These are phyloP conservation scores for Tinea pellionella DNA, from an alignment of 2,888 invertebrate species.

Conservation along the genomic window DNA sequence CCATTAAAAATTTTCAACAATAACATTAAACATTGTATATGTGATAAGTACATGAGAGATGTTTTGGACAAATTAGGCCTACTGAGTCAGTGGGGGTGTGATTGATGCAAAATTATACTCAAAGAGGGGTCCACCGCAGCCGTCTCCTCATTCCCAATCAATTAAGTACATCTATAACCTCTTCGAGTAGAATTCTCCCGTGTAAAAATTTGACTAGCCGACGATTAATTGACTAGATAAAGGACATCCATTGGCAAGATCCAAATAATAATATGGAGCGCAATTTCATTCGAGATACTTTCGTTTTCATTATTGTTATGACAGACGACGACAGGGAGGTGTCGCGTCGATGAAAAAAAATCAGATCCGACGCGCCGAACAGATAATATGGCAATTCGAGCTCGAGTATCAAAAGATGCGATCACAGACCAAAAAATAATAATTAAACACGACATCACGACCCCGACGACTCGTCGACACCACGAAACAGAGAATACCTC, in stretches of 20 bases:
- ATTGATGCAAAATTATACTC: no score
- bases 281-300: neutral
- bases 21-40: no score
- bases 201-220: conserved; percentile 54
- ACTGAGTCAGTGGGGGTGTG: no score
- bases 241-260: conserved; percentile 59
- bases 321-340: no score
- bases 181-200: neutral
- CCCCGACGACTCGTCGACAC: neutral
- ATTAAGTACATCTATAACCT: no score
- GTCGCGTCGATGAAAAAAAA: no score
- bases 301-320: neutral
- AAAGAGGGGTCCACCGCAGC: no score
- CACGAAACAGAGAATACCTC: neutral
- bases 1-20: no score
- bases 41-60: no score
- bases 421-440: conserved; percentile 7
- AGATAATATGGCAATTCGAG: conserved; percentile 4
- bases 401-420: neutral
- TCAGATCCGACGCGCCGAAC: no score
- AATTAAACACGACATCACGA: neutral
- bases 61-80: no score
- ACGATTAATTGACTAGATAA: conserved; percentile 65
- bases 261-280: neutral
- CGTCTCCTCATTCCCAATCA: no score